Base-by-base conservation (phyloP, 2,113 vertebrate genomes). In the Murina feae region DNA sequence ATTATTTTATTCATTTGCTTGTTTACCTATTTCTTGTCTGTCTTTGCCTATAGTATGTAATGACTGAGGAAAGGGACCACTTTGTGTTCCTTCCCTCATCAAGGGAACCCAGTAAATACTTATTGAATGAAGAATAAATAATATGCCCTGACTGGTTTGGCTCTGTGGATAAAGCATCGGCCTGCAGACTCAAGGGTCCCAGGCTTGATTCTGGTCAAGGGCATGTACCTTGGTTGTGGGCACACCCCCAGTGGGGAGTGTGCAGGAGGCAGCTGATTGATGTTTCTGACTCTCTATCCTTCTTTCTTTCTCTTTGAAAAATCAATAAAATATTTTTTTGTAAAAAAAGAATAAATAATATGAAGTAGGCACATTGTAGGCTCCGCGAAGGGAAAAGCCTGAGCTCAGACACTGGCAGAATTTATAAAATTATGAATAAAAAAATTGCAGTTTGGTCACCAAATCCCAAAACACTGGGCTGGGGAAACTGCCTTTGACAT, bases 1-100 rank as follows among this genome's bases (percentile, higher is more conserved):
- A 53, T 93, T 81, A 60, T 58, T 82, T 90, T 68, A n/a, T 37
- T 82, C 17, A 72, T 79, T 86, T 95, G 44, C 66, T 84, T 91
- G 10, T 47, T 90, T 49, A 58, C 9, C 5, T 82, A 51, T 82
- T 86, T 53, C 37, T 92, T 81, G 7, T 58, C 20, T 75, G 6
- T 81, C 47, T 81, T 81, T 85, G 53, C 35, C 42, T 63, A 4
- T 51, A 32, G 21, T 68, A 53, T 17, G 0, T 37, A 74, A 47
- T 78, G 37, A 68, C 47, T 68, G 83, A 89, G 44, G 42, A 84
- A 58, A 76, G 28, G n/a, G 32, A 86, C 6, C 7, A 13, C 35
- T 76, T 28, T 69, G 63, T 79, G 42, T 20, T 20, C 4, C 44
- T 58, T 55, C 13, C 9, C 32, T 91, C 76, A 60, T 14, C 21